These are phyloP conservation scores for Clangula hyemalis DNA, from an alignment of 2,797 vertebrate genomes.

Conservation along the genomic window DNA sequence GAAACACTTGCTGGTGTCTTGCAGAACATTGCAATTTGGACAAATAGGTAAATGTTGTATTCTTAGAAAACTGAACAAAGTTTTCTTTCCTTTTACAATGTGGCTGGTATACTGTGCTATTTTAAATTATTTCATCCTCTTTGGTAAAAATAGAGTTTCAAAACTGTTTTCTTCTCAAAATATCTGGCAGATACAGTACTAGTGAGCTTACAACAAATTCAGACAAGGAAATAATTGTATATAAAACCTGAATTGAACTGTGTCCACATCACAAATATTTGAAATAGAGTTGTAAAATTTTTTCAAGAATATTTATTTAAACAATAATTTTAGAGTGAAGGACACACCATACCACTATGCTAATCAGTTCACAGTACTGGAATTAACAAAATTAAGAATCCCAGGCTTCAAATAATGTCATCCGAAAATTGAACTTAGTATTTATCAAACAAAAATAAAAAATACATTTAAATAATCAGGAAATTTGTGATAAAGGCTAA, in stretches of 20 bases:
- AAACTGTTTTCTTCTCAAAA: not conserved
- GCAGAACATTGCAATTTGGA: not conserved
- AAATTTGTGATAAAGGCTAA: not conserved
- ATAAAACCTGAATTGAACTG: not conserved
- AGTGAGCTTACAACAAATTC: not conserved
- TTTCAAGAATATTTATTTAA: not conserved
- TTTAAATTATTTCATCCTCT: not conserved
- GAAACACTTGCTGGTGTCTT: not conserved
- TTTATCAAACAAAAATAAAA: not conserved
- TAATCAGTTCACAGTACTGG: not conserved
- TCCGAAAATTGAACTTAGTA: not conserved
- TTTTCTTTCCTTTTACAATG: not conserved
- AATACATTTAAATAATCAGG: not conserved
- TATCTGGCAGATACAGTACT: not conserved
- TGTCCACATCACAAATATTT: not conserved
- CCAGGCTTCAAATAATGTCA: not conserved
- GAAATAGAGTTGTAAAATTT: not conserved
- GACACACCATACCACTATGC: not conserved
- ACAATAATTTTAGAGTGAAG: not conserved
- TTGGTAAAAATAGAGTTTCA: not conserved
- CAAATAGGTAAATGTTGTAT: not conserved
- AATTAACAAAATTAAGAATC: not conserved
- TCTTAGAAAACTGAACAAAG: not conserved
- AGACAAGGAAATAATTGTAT: not conserved
- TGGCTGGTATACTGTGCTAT: fast-evolving